Evolutionary conservation across 2,113 vertebrate species (phyloP).

Genomic region (Etheostoma cragini): DNA sequence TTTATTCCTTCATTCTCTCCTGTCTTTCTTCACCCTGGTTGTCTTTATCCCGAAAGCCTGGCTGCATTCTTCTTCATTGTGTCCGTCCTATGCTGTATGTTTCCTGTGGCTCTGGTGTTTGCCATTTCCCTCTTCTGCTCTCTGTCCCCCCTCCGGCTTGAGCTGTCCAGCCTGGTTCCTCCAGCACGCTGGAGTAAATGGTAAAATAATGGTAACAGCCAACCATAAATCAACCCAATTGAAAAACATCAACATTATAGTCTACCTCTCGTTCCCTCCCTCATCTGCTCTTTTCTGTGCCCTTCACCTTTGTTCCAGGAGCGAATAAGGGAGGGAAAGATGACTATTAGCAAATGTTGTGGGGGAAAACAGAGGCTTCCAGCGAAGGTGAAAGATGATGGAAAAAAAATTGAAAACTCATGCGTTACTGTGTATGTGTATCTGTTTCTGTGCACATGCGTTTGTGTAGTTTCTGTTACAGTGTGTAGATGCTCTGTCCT

Average conservation of each 20-base stretch:
- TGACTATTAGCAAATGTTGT: constrained; percentile 38
- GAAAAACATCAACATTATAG: constrained; percentile 74
- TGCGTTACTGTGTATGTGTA: neutral
- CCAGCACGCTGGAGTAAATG: constrained; percentile 61
- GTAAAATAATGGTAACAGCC: constrained; percentile 73
- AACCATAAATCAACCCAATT: constrained; percentile 78
- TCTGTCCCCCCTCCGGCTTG: constrained; percentile 16
- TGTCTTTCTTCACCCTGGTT: constrained; percentile 35
- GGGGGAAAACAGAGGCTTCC: constrained; percentile 16
- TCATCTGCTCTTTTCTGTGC: constrained; percentile 62
- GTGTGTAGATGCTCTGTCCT: constrained; percentile 55
- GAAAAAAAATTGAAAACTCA: constrained; percentile 21
- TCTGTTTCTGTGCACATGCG: constrained; percentile 7
- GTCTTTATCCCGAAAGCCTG: constrained; percentile 56
- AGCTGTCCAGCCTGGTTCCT: constrained; percentile 58
- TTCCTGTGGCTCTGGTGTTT: constrained; percentile 34
- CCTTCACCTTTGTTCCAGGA: constrained; percentile 76
- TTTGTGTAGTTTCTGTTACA: constrained; percentile 44
- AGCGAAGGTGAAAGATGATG: constrained; percentile 46
- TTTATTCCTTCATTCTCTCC: constrained; percentile 38
- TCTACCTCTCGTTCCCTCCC: constrained; percentile 51
- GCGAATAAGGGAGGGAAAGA: constrained; percentile 48
- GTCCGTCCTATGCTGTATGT: neutral
- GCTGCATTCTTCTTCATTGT: constrained; percentile 35
- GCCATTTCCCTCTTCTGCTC: constrained; percentile 1